phyloP scores from a whole-genome alignment of 2,888 invertebrate species.

The Napeogenes inachia region DNA sequence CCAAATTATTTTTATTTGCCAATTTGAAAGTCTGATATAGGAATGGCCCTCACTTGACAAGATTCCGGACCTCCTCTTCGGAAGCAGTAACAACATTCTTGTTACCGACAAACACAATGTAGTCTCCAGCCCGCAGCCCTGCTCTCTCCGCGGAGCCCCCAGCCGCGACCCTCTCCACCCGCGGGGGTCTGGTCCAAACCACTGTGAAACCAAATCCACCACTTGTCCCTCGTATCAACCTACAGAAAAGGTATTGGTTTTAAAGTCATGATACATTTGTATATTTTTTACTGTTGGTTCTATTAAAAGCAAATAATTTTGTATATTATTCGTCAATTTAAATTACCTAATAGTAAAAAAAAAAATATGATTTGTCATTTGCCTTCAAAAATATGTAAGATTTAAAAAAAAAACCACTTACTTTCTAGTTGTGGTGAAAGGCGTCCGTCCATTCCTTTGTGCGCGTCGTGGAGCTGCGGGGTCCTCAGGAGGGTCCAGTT shows the following conservation, averaged over 20 bases:
- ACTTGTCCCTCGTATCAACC: constrained; percentile 68
- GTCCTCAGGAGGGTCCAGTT: constrained; percentile 87
- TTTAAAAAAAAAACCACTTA: constrained; percentile 38
- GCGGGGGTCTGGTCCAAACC: constrained; percentile 92
- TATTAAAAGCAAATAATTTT: too few species aligned
- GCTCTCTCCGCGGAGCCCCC: constrained; percentile 90
- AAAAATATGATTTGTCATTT: too few species aligned
- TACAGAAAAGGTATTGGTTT: constrained; percentile 30
- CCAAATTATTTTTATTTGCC: not conserved
- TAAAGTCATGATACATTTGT: not conserved
- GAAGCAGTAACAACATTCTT: constrained; percentile 91
- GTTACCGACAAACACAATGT: constrained; percentile 91
- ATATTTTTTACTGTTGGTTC: not conserved
- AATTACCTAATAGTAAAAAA: too few species aligned
- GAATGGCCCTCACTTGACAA: constrained; percentile 78
- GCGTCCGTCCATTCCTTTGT: constrained; percentile 84
- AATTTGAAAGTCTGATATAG: constrained; percentile 39
- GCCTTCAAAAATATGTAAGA: too few species aligned
- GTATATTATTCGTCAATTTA: too few species aligned
- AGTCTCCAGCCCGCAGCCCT: constrained; percentile 89
- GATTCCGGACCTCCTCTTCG: constrained; percentile 80
- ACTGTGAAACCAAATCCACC: constrained; percentile 91
- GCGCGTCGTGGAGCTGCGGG: constrained; percentile 75
- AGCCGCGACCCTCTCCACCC: constrained; percentile 89
- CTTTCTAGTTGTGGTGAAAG: constrained; percentile 88